phyloP scores from a whole-genome alignment of 2,888 invertebrate species.

The Pyrrhosoma nymphula region DNA sequence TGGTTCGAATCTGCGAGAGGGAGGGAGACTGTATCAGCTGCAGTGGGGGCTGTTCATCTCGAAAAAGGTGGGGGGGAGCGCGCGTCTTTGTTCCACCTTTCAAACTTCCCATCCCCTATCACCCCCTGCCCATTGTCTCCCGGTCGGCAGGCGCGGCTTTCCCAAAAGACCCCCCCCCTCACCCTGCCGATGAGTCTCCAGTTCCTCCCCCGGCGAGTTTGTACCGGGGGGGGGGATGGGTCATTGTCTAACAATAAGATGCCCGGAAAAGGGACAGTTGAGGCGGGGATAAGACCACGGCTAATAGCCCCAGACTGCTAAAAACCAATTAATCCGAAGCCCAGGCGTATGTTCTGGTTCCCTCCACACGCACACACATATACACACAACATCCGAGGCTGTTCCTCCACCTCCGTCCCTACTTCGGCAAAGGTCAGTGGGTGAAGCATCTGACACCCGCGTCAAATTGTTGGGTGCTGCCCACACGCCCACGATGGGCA shows the following conservation, averaged over 20 bases:
- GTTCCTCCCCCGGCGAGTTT: background rate
- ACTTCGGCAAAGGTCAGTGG: background rate
- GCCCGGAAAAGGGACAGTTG: background rate
- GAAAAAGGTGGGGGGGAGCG: background rate
- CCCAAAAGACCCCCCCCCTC: background rate
- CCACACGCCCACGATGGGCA: background rate
- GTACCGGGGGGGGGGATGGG: background rate
- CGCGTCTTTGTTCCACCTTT: conserved; percentile 1
- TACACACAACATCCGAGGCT: background rate
- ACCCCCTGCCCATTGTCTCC: background rate
- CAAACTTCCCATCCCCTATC: background rate
- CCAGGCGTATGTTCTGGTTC: background rate
- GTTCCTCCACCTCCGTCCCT: background rate
- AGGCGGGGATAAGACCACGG: conserved; percentile 32
- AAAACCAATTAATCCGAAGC: conserved; percentile 57
- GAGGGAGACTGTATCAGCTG: conserved; percentile 52
- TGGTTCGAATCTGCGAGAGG: conserved; percentile 18
- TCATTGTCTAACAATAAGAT: conserved; percentile 29
- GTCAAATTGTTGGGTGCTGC: background rate
- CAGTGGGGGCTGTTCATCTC: background rate
- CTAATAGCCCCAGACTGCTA: conserved; percentile 26
- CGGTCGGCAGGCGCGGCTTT: background rate
- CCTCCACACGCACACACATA: background rate
- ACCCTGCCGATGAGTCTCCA: background rate
- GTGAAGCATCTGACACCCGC: background rate